Evolutionary conservation across 2,888 invertebrate species (phyloP).

Genomic region (Ochropacha duplaris): DNA sequence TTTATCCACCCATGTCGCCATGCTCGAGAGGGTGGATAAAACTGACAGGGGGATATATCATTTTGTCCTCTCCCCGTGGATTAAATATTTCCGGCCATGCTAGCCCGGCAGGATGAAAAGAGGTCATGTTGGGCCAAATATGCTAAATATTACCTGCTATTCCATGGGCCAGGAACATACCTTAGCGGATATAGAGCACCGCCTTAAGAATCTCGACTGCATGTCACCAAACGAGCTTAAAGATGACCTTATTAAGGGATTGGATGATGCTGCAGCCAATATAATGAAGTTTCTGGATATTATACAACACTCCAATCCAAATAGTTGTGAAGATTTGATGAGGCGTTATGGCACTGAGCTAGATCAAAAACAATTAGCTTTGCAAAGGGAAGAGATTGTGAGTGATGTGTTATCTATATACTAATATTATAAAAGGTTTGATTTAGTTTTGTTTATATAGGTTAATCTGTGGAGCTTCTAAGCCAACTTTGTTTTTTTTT

Average conservation of each 20-base stretch:
- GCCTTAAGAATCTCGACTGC: constrained; percentile 39
- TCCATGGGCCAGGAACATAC: constrained; percentile 36
- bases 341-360: constrained; percentile 49
- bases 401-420: constrained; percentile 16
- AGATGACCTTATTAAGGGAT: constrained; percentile 39
- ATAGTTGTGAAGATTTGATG: constrained; percentile 21
- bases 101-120: too few relatives aligned
- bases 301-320: constrained; percentile 27
- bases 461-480: too few relatives aligned
- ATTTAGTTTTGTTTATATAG: too few relatives aligned
- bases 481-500: too few relatives aligned
- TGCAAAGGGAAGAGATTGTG: constrained; percentile 66
- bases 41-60: too few relatives aligned
- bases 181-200: constrained; percentile 38
- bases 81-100: too few relatives aligned
- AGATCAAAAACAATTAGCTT: constrained; percentile 50
- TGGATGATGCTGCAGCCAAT: constrained; percentile 43
- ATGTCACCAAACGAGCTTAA: constrained; percentile 34
- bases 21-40: too few relatives aligned
- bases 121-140: background rate
- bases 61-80: too few relatives aligned
- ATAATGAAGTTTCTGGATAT: constrained; percentile 55
- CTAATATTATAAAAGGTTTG: background rate
- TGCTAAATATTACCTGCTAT: background rate
- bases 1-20: too few relatives aligned